phyloP scores from a whole-genome alignment of 2,113 vertebrate genomes.

The Limanda limanda region DNA sequence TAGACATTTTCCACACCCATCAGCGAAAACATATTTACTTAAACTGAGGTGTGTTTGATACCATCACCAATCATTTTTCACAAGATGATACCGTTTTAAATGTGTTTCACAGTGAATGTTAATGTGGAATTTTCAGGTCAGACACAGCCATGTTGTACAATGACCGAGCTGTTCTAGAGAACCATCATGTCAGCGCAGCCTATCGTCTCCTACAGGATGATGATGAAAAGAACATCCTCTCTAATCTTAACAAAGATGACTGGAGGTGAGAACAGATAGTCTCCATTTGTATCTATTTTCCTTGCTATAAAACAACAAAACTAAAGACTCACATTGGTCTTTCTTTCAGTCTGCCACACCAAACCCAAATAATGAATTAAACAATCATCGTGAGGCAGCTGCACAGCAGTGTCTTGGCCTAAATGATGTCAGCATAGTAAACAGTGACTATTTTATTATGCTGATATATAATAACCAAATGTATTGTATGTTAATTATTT shows the following conservation, averaged over 20 bases:
- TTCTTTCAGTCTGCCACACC: no score
- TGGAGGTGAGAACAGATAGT: slow-evolving; percentile 88
- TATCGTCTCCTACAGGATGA: slow-evolving; percentile 93
- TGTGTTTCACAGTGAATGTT: slow-evolving; percentile 1
- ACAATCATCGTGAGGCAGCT: no score
- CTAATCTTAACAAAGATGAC: slow-evolving; percentile 94
- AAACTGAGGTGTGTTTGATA: no score
- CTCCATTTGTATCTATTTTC: neutral
- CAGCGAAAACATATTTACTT: no score
- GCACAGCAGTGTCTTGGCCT: no score
- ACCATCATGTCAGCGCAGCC: slow-evolving; percentile 92
- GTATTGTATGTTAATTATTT: neutral
- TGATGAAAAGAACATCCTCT: slow-evolving; percentile 94
- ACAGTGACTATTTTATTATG: neutral
- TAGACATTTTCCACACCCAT: no score
- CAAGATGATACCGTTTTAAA: neutral
- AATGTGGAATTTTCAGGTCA: slow-evolving; percentile 81
- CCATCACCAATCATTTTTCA: neutral
- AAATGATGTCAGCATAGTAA: neutral
- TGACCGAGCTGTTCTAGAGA: slow-evolving; percentile 93
- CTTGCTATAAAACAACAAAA: no score
- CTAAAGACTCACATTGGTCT: no score
- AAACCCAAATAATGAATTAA: no score
- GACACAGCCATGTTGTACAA: slow-evolving; percentile 95
- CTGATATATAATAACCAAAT: neutral